Evolutionary conservation across 2,888 invertebrate species (phyloP).

Genomic region (Endomychus coccineus): DNA sequence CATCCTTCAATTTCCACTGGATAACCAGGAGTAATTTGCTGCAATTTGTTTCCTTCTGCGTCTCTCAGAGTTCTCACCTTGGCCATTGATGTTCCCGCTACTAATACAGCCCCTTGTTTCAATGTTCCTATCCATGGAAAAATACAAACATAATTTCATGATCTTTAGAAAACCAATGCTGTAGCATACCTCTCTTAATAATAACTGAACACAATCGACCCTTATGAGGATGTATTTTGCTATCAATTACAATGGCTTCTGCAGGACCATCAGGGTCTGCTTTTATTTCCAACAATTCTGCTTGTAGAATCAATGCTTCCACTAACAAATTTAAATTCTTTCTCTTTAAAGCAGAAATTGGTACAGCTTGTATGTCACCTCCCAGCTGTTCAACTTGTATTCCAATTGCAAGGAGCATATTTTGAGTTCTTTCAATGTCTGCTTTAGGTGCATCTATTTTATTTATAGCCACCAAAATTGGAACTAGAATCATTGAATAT

Average conservation of each 20-base stretch:
- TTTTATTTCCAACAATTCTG: constrained; percentile 79
- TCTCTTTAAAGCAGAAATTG: constrained; percentile 83
- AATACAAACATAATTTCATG: too few relatives aligned
- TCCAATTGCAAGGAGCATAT: constrained; percentile 68
- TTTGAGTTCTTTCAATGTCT: constrained; percentile 76
- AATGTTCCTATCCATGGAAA: constrained; percentile 75
- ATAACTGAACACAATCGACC: constrained; percentile 79
- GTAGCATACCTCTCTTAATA: constrained; percentile 55
- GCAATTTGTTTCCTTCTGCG: constrained; percentile 61
- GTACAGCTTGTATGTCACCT: constrained; percentile 86
- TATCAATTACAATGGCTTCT: constrained; percentile 88
- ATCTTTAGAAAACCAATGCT: not conserved
- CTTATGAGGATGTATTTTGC: constrained; percentile 59
- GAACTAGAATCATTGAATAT: constrained; percentile 60
- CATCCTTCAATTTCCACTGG: constrained; percentile 88
- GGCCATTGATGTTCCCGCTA: constrained; percentile 79
- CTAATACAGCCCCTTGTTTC: constrained; percentile 65
- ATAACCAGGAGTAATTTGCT: constrained; percentile 66
- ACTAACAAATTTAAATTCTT: constrained; percentile 69
- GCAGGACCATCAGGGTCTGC: constrained; percentile 77
- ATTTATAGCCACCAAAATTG: constrained; percentile 94
- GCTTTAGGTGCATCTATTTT: constrained; percentile 93
- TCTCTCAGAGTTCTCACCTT: constrained; percentile 76
- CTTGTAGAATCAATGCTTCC: constrained; percentile 76
- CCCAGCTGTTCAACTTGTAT: constrained; percentile 80